Conservation (phyloP, 2,113 vertebrate genomes). For the Aptenodytes patagonicus region DNA sequence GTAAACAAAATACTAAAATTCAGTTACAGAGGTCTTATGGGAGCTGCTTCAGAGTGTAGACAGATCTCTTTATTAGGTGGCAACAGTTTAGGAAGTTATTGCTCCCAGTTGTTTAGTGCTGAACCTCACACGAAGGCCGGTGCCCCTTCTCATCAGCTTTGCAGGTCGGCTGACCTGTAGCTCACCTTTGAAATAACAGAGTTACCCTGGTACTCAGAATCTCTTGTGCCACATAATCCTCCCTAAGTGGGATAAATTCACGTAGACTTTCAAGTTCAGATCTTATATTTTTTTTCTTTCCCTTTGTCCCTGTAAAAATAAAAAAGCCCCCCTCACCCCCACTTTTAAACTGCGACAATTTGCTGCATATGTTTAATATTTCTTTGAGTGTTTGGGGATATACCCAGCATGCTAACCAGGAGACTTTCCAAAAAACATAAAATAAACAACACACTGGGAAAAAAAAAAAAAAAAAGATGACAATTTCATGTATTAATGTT, state of each 20-base stretch:
- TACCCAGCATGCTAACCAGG: not conserved
- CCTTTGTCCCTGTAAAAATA: not conserved
- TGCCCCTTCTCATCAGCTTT: not conserved
- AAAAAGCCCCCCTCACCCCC: not conserved
- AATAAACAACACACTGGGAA: not conserved
- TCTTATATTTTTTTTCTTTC: not conserved
- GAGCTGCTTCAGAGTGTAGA: not conserved
- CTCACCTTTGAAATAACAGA: not conserved
- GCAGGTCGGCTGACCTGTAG: not conserved
- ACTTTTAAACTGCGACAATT: not conserved
- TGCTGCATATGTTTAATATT: not conserved
- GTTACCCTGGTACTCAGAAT: not conserved
- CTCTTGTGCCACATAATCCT: not conserved
- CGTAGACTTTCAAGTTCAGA: fast-evolving
- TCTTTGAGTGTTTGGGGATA: not conserved
- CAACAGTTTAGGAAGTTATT: not conserved
- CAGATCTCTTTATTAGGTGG: not conserved
- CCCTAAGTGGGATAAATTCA: not conserved
- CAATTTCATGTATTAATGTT: not conserved
- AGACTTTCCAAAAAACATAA: not conserved
- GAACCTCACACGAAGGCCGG: fast-evolving
- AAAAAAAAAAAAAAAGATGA: not conserved
- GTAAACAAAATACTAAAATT: not conserved
- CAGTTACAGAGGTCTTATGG: not conserved
- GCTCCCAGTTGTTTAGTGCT: not conserved